These are phyloP conservation scores for Pipistrellus pipistrellus DNA, from an alignment of 2,797 vertebrate species.

Conservation along the genomic window DNA sequence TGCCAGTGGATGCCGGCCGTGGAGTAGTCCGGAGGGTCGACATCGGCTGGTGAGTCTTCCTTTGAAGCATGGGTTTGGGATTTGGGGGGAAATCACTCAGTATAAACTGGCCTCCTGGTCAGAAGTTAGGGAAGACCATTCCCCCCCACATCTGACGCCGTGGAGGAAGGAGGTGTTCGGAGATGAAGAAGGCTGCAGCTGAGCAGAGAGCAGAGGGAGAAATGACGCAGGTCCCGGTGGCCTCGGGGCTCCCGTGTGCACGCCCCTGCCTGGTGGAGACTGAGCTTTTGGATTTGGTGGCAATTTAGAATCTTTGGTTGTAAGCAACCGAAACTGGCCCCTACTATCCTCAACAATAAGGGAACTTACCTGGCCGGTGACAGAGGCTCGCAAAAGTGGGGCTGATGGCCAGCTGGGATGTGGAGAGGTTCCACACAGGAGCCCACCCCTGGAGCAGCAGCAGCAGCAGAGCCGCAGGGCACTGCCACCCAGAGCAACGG, in stretches of 20 bases:
- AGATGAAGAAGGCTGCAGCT: neutral
- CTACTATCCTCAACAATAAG: neutral
- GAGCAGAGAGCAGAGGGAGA: neutral
- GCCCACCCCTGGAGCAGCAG: neutral
- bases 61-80: neutral
- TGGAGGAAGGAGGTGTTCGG: neutral
- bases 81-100: neutral
- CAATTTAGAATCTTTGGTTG: neutral
- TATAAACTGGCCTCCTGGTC: neutral
- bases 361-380: neutral
- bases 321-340: neutral
- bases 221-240: neutral
- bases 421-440: neutral
- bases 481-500: rapidly evolving
- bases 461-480: neutral
- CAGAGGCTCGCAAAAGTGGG: neutral
- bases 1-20: neutral
- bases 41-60: neutral
- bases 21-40: neutral
- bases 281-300: neutral
- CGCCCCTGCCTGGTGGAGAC: neutral
- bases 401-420: neutral
- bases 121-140: neutral
- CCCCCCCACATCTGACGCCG: too few relatives aligned
- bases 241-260: neutral